phyloP scores from a whole-genome alignment of 2,113 vertebrate species.

The Cyanoramphus novaezelandiae region DNA sequence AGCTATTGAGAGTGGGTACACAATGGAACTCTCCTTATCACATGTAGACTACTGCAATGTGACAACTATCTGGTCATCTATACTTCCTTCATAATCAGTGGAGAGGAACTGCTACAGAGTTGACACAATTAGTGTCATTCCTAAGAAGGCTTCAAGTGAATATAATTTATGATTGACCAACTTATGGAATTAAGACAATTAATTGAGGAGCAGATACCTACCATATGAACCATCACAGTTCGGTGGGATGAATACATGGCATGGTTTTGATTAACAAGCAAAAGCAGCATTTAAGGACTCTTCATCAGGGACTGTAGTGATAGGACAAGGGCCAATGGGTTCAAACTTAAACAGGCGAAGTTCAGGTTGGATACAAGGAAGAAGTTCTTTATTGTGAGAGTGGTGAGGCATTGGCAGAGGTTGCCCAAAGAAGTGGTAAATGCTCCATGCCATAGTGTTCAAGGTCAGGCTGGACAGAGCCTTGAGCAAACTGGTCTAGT shows the following conservation, averaged over 20 bases:
- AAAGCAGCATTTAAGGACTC: neutral
- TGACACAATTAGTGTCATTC: neutral
- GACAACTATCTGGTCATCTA: neutral
- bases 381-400: neutral
- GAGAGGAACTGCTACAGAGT: neutral
- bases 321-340: neutral
- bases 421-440: neutral
- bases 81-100: neutral
- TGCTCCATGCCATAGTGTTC: neutral
- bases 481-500: neutral
- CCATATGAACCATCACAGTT: neutral
- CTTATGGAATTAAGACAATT: neutral
- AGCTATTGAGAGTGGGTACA: neutral
- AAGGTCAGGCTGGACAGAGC: neutral
- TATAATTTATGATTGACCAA: neutral
- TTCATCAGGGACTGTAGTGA: neutral
- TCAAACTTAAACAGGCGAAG: neutral
- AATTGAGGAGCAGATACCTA: neutral
- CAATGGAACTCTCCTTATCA: neutral
- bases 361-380: neutral
- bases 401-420: neutral
- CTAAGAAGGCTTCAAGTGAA: neutral
- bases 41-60: too few species aligned
- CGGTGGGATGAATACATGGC: neutral
- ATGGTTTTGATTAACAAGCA: neutral